phyloP scores from a whole-genome alignment of 2,797 vertebrate genomes.

The Parauchenoglanis punctatus region DNA sequence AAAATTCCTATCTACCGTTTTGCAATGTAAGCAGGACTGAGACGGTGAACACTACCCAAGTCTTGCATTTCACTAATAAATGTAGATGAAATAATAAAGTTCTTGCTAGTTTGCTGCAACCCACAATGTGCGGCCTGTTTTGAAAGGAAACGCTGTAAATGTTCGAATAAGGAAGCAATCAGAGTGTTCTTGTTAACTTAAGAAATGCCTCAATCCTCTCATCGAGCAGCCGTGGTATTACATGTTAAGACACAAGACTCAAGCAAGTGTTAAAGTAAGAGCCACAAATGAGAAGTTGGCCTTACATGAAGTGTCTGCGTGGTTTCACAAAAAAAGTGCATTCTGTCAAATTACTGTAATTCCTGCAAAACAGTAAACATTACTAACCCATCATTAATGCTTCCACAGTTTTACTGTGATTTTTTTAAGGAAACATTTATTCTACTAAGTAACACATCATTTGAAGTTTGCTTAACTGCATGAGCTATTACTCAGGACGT shows the following conservation, averaged over 20 bases:
- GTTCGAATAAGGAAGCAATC: slow-evolving; percentile 12
- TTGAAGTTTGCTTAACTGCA: not conserved
- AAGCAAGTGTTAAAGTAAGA: not conserved
- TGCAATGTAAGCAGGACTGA: not conserved
- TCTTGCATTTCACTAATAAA: not conserved
- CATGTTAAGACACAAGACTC: not conserved
- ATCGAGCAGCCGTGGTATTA: not conserved
- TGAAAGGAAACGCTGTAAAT: slow-evolving; percentile 23
- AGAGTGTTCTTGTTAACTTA: slow-evolving; percentile 10
- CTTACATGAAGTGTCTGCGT: not conserved
- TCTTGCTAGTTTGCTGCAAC: not conserved
- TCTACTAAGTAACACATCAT: not conserved
- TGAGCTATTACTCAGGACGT: not conserved
- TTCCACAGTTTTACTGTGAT: not conserved
- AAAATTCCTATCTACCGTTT: not conserved
- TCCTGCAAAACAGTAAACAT: not conserved
- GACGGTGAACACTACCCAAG: not conserved
- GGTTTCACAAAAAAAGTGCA: not conserved
- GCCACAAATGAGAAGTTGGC: not conserved
- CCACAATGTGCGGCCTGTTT: slow-evolving; percentile 11
- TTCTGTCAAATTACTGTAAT: not conserved
- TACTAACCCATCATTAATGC: not conserved
- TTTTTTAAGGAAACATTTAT: not conserved
- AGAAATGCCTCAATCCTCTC: not conserved
- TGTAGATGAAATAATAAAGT: slow-evolving; percentile 25